A percentile compares a stretch with the other conserved stretches of the same genome.
phyloP scores from a whole-genome alignment of 2,113 vertebrate genomes.

The Panthera tigris region DNA sequence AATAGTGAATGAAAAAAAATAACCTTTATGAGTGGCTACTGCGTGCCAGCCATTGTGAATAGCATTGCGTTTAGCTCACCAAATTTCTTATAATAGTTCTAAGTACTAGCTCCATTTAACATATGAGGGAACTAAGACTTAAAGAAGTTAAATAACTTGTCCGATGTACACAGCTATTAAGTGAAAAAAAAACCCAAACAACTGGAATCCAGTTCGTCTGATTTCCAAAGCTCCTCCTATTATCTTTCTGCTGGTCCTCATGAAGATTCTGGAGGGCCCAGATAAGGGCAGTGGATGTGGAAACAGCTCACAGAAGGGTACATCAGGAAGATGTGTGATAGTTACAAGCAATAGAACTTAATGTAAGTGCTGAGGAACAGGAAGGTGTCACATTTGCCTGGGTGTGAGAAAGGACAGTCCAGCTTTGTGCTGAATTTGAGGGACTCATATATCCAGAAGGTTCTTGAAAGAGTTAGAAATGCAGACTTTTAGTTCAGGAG shows the following conservation, averaged over 20 bases:
- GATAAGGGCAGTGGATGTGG: accelerated
- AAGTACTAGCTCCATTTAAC: background rate
- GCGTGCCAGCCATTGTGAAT: background rate
- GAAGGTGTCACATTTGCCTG: background rate
- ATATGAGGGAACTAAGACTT: background rate
- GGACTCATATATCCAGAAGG: background rate
- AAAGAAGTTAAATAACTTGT: background rate
- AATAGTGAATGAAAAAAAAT: background rate
- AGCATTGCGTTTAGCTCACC: background rate
- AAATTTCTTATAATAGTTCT: background rate
- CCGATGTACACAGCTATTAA: background rate
- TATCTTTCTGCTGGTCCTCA: background rate
- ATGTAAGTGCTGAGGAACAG: background rate
- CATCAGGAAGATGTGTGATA: background rate
- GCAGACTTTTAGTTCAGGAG: background rate
- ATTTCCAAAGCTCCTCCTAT: background rate
- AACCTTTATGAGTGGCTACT: background rate
- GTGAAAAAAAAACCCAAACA: background rate
- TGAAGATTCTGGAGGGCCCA: background rate
- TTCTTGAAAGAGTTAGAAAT: background rate
- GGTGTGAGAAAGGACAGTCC: background rate
- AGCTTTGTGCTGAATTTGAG: background rate
- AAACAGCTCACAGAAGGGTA: background rate
- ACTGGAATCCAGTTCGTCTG: background rate
- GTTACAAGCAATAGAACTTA: background rate